Evolutionary conservation across 2,888 invertebrate genomes (phyloP), one percentile per base, ranked within the genome.

Genomic region (Hyalella azteca): DNA sequence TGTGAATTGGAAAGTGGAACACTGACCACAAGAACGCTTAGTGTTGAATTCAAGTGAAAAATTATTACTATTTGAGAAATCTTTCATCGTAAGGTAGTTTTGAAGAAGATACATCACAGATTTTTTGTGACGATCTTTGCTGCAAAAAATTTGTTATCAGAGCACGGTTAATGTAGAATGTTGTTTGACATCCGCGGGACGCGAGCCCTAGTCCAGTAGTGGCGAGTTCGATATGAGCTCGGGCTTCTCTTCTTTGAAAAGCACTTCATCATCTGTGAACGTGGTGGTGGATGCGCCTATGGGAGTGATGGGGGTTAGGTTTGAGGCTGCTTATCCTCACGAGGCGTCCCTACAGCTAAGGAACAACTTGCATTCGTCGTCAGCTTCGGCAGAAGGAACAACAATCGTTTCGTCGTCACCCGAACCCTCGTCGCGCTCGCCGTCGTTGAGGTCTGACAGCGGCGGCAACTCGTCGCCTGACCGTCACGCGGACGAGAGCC

Each of bases 251-350:
- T 66, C 66, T 1, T 19, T 66, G 66, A 66, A 39, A n/a, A 19
- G 19, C 66, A 9, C 66, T 19, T 66, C 66, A 29, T 26, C 54
- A 54, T 66, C 66, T 66, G 66, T 66, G 19, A 66, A 66, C 36
- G 66, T 66, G 5, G 66, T 66, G n/a, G 66, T 66, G 19, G 66
- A 66, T 36, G 66, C 66, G 13, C 29, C 66, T 36, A 19, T 66
- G 66, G 66, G 66, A 66, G 66, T 66, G 19, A 66, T 66, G 66
- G 66, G 66, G 32, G 66, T 66, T 22, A 66, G 66, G 32, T 66
- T 66, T 36, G 66, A 36, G 32, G 66, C 66, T 36, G 66, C 66
- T 22, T 66, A 66, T 36, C 66, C 66, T 66, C 29, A 66, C 36
- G 66, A 66, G 66, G 66, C 66, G 19, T 66, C 66, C 36, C 66